A percentile compares a stretch with the other conserved stretches of the same genome.
phyloP scores from a whole-genome alignment of 2,888 invertebrate genomes.

The Agrochola circellaris region DNA sequence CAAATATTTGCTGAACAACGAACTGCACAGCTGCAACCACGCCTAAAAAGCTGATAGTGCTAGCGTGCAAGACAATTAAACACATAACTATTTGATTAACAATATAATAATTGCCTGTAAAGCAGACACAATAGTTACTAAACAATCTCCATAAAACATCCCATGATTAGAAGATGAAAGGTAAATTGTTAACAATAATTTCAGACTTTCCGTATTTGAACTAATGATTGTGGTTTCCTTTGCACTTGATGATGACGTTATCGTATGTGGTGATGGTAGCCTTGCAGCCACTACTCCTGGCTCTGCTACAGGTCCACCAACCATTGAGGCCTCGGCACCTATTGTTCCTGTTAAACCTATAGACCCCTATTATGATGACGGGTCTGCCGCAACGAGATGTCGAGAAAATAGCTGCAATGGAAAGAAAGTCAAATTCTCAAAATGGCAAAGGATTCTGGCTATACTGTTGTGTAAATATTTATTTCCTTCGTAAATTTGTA shows the following conservation, averaged over 20 bases:
- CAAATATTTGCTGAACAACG: conserved; percentile 5
- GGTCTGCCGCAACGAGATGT: conserved; percentile 57
- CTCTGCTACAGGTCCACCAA: conserved; percentile 53
- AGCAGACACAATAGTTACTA: neutral
- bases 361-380: conserved; percentile 47
- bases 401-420: conserved; percentile 47
- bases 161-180: neutral
- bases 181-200: conserved; percentile 1
- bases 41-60: neutral
- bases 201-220: conserved; percentile 10
- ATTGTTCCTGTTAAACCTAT: conserved; percentile 68
- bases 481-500: neutral
- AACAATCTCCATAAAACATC: neutral
- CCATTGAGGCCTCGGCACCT: conserved; percentile 30
- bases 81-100: neutral
- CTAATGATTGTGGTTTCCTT: conserved; percentile 55
- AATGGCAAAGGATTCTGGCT: neutral
- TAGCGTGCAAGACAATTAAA: neutral
- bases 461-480: neutral
- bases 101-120: neutral
- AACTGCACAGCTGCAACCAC: neutral
- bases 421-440: conserved; percentile 16
- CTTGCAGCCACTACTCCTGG: conserved; percentile 49
- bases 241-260: conserved; percentile 48
- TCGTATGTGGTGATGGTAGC: conserved; percentile 61